Conservation (phyloP, 2,797 vertebrate species). For the Enteromius afrohamiltoni region DNA sequence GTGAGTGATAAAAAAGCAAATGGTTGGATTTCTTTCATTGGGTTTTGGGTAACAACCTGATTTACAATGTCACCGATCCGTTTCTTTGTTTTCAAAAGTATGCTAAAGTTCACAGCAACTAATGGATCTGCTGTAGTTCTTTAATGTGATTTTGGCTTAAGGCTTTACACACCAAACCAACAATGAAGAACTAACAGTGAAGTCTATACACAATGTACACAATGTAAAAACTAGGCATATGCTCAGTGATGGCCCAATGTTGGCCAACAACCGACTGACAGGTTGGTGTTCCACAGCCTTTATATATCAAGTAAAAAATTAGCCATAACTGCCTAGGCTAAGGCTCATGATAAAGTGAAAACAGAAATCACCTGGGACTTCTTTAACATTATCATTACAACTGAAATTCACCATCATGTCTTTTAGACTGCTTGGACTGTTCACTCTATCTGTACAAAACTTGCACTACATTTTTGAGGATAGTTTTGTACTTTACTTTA, state of each 20-base stretch:
- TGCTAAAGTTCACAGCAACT: neutral
- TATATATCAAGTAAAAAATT: neutral
- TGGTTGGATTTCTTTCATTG: conserved; percentile 10
- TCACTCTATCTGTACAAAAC: neutral
- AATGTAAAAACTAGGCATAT: neutral
- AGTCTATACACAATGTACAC: neutral
- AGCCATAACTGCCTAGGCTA: neutral
- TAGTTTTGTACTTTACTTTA: neutral
- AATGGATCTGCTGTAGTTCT: neutral
- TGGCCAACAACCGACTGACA: neutral
- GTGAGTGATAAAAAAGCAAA: conserved; percentile 6
- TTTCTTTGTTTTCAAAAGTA: neutral
- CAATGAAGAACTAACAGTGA: neutral
- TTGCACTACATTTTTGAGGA: neutral
- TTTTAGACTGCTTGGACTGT: neutral
- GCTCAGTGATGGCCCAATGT: neutral
- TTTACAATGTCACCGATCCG: conserved; percentile 5
- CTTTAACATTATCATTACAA: neutral
- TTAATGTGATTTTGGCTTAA: neutral
- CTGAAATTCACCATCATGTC: neutral
- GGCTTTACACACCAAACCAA: neutral
- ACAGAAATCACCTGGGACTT: neutral
- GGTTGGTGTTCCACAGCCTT: neutral
- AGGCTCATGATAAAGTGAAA: neutral
- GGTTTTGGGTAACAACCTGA: neutral